Evolutionary conservation across 1,140 invertebrate species (phyloP), one percentile per base, ranked within the genome.

Genomic region (Heliconius melpomene): DNA sequence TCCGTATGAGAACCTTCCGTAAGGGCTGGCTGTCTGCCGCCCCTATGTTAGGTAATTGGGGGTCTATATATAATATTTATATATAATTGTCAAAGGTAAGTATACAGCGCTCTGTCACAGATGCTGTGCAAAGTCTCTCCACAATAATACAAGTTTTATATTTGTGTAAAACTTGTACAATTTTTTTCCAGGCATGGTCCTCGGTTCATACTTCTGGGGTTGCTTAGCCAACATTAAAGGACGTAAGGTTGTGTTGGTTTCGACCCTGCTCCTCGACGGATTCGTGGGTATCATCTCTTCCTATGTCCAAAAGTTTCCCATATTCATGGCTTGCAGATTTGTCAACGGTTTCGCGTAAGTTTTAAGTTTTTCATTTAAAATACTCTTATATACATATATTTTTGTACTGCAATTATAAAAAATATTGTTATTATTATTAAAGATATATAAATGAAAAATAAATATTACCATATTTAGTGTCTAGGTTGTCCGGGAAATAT

Each of bases 171-270:
- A 36, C 6, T 36, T 6, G 32, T 36, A 36, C 32, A 36, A 36
- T 36, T 50, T 79, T 11, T 70, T 79, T 79, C 26, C 84, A 97
- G 98, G 98, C 81, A 98, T 98, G 98, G 96, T 98, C 78, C 94
- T 98, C 80, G 97, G 98, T 26, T 98, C 97, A n/a, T 98, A 98
- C 93, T 96, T 98, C 90, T 98, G 97, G 97, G 98, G 98, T 50
- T 97, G 97, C 82, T 94, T 98, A 85, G 97, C 97, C 82, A 98
- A 98, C 91, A 97, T 96, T 0, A 96, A 96, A 84, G 98, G 98
- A 1, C 95, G 98, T 36, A 96, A 97, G 88, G 90, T 96, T 11
- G 96, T 98, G 20, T 92, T 98, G 75, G 96, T 98, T 66, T 96
- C 96, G 20, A 97, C 97, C 0, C 95, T 98, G 70, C 89, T 97